Percentiles rank a stretch among this genome's conserved stretches.
Evolutionary conservation across 2,888 invertebrate species (phyloP).

Genomic region (Theretra japonica): DNA sequence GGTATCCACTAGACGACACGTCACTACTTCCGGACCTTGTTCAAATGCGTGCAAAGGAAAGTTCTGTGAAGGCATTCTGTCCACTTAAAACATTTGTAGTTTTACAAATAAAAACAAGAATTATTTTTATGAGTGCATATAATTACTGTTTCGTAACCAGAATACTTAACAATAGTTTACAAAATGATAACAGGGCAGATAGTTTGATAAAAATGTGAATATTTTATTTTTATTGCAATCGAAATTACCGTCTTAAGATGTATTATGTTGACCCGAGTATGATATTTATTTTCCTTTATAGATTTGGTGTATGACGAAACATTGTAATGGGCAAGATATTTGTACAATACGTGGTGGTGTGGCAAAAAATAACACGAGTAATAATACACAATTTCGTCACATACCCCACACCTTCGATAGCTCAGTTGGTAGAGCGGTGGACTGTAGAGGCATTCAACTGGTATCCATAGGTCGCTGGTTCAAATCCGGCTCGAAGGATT

Average conservation of each 20-base stretch:
- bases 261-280: not conserved
- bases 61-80: conserved; percentile 40
- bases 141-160: not conserved
- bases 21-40: conserved; percentile 64
- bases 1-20: conserved; percentile 61
- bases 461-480: conserved; percentile 86
- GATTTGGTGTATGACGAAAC: not conserved
- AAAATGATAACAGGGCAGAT: not conserved
- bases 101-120: conserved; percentile 25
- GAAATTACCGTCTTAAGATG: not conserved
- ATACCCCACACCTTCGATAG: conserved; percentile 41
- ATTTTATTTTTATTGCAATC: not conserved
- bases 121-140: conserved; percentile 14
- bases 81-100: conserved; percentile 13
- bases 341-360: too few species aligned
- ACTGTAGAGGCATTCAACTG: conserved; percentile 62
- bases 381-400: not conserved
- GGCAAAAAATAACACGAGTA: too few species aligned
- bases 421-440: conserved; percentile 83
- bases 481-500: conserved; percentile 86
- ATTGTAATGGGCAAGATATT: too few species aligned
- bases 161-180: not conserved
- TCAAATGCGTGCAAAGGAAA: conserved; percentile 59
- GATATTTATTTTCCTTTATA: not conserved
- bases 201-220: not conserved